These are phyloP conservation scores for Notarius quadriscutis DNA, from an alignment of 2,113 vertebrate genomes.

Conservation along the genomic window DNA sequence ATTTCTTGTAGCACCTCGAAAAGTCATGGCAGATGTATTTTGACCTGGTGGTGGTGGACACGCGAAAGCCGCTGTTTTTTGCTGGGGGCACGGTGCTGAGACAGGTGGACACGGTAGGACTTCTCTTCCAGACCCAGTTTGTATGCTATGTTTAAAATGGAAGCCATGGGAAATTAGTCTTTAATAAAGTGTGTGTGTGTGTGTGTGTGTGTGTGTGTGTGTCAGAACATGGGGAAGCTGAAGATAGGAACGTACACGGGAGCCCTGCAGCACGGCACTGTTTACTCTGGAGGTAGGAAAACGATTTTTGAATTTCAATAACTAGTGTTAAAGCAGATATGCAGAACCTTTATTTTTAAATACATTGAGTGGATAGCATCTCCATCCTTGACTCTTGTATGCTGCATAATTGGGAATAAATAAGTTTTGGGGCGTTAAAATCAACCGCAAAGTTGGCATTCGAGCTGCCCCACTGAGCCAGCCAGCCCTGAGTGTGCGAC, in stretches of 20 bases:
- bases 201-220: conserved; percentile 3
- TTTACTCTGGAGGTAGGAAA: conserved; percentile 80
- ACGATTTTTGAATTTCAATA: not conserved
- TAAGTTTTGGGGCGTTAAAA: too few relatives aligned
- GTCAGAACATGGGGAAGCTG: conserved; percentile 81
- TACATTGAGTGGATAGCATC: too few relatives aligned
- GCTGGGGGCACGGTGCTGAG: conserved; percentile 79
- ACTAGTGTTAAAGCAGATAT: not conserved
- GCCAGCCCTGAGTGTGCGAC: too few relatives aligned
- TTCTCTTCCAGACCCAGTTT: not conserved
- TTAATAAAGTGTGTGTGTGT: not conserved
- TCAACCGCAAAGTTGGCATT: too few relatives aligned
- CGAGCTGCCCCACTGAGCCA: too few relatives aligned
- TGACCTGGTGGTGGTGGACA: conserved; percentile 82
- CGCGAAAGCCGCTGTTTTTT: conserved; percentile 81
- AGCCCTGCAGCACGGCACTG: conserved; percentile 75
- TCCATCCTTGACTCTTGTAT: too few relatives aligned
- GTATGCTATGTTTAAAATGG: not conserved
- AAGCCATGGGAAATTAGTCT: not conserved
- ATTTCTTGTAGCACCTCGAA: conserved; percentile 12
- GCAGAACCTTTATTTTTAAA: too few relatives aligned
- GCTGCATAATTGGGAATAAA: too few relatives aligned
- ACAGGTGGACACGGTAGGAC: conserved; percentile 79
- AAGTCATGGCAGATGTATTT: conserved; percentile 78
- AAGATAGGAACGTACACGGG: conserved; percentile 82